These are phyloP conservation scores for Pelmatolapia mariae DNA, from an alignment of 2,113 vertebrate genomes.

Conservation along the genomic window DNA sequence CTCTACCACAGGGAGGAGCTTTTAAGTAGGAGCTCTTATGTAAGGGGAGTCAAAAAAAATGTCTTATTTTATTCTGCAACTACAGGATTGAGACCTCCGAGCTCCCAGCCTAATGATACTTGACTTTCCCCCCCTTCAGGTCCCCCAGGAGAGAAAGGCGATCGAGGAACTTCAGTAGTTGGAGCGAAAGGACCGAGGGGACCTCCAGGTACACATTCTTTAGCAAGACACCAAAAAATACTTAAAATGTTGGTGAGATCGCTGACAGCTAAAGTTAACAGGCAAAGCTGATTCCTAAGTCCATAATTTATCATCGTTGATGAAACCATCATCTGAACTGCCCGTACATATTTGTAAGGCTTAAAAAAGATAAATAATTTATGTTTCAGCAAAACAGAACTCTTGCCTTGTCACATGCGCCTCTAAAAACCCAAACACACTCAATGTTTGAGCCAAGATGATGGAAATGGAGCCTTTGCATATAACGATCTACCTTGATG, in stretches of 20 bases:
- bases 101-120: not conserved
- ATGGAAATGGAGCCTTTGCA: not conserved
- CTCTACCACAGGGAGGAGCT: not conserved
- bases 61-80: not conserved
- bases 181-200: conserved; percentile 88
- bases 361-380: not conserved
- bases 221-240: not conserved
- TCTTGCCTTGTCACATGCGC: not conserved
- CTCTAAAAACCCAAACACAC: not conserved
- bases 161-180: conserved; percentile 75
- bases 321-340: not conserved
- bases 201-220: conserved; percentile 73
- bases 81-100: not conserved
- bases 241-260: not conserved
- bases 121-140: conserved; percentile 64
- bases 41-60: not conserved
- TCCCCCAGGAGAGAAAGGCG: conserved; percentile 88
- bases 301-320: not conserved
- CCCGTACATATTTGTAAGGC: not conserved
- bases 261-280: not conserved
- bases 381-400: not conserved
- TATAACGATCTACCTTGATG: not conserved
- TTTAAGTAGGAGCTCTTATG: not conserved
- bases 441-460: not conserved
- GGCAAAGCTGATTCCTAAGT: not conserved